A percentile compares a stretch with the other conserved stretches of the same genome.
These are phyloP conservation scores for Drosophila obscura DNA, from an alignment of 1,140 invertebrate species.

Conservation along the genomic window DNA sequence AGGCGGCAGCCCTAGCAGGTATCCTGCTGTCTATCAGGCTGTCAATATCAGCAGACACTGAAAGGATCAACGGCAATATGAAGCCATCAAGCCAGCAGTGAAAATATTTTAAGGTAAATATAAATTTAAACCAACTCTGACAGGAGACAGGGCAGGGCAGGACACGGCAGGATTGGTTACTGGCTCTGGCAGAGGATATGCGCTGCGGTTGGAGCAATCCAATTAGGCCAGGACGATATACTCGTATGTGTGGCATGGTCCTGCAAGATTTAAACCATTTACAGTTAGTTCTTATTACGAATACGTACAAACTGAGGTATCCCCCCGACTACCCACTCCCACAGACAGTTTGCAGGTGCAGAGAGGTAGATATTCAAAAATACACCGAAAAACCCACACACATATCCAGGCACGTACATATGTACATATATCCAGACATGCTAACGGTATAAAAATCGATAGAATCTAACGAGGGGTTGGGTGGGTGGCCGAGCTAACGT, in stretches of 20 bases:
- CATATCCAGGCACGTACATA: background rate
- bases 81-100: constrained; percentile 46
- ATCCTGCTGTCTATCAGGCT: constrained; percentile 71
- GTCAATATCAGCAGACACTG: constrained; percentile 64
- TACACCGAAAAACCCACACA: constrained; percentile 16
- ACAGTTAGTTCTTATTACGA: constrained; percentile 46
- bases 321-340: background rate
- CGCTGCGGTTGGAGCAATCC: constrained; percentile 57
- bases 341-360: too few species aligned
- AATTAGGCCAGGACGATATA: constrained; percentile 50
- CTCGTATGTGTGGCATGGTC: background rate
- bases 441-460: constrained; percentile 66
- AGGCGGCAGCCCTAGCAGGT: constrained; percentile 18
- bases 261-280: constrained; percentile 41
- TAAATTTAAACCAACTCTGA: constrained; percentile 52
- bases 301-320: constrained; percentile 6
- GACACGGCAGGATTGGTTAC: constrained; percentile 26
- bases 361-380: constrained; percentile 37
- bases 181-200: constrained; percentile 8
- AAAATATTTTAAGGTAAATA: constrained; percentile 67
- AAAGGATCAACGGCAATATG: constrained; percentile 51
- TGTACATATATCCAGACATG: constrained; percentile 20
- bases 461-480: constrained; percentile 59
- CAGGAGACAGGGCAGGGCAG: constrained; percentile 23
- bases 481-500: background rate